Evolutionary conservation across 2,797 vertebrate species (phyloP).

Genomic region (Acanthopagrus latus): DNA sequence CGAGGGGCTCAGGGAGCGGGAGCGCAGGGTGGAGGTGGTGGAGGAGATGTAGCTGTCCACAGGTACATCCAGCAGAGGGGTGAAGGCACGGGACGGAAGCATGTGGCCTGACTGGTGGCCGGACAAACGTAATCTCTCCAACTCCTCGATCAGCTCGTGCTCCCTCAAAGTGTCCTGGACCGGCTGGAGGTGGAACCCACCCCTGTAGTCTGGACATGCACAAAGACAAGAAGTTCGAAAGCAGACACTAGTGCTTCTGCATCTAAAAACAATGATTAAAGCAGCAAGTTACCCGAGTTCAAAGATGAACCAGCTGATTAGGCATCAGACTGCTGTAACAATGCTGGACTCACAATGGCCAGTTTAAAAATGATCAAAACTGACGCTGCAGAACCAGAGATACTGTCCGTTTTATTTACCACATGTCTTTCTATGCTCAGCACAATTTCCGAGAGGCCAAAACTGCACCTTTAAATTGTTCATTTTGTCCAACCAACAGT

Average conservation of each 20-base stretch:
- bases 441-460: too few relatives aligned
- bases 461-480: too few relatives aligned
- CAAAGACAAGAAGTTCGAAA: slow-evolving; percentile 4
- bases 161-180: slow-evolving; percentile 79
- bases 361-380: too few relatives aligned
- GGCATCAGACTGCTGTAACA: too few relatives aligned
- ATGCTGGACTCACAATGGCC: too few relatives aligned
- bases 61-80: slow-evolving; percentile 91
- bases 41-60: slow-evolving; percentile 87
- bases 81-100: slow-evolving; percentile 81
- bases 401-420: too few relatives aligned
- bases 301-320: neutral
- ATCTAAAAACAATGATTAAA: slow-evolving; percentile 1
- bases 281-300: neutral
- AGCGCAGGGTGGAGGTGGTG: slow-evolving; percentile 44
- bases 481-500: too few relatives aligned
- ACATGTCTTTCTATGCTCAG: too few relatives aligned
- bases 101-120: slow-evolving; percentile 71
- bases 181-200: slow-evolving; percentile 93
- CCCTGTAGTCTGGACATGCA: slow-evolving; percentile 89
- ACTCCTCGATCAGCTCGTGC: slow-evolving; percentile 73
- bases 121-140: slow-evolving; percentile 81
- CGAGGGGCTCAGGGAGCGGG: slow-evolving; percentile 76
- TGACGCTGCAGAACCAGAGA: too few relatives aligned
- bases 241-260: neutral